Evolutionary conservation across 35 echinoderm and acorn worm species (phyloP).

Genomic region (Amphiura filiformis): DNA sequence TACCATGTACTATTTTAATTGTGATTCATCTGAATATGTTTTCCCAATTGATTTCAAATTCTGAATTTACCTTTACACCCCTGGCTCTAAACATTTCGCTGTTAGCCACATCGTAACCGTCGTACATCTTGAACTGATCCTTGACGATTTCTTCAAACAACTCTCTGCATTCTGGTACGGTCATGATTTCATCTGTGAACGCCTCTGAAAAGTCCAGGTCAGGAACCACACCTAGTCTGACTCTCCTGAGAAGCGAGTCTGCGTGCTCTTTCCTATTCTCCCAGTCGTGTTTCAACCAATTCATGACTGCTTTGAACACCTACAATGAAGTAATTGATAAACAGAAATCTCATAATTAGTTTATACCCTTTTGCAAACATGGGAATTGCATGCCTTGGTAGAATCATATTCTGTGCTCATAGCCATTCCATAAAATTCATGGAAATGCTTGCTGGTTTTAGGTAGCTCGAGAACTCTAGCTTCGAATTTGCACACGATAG

Average conservation of each 20-base stretch:
- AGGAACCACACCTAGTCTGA: neutral
- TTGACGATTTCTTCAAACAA: neutral
- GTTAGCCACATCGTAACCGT: neutral
- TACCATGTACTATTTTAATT: no score
- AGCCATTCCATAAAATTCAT: no score
- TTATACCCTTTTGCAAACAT: no score
- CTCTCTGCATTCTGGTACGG: neutral
- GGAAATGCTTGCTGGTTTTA: no score
- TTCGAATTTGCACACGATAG: no score
- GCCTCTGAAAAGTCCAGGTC: neutral
- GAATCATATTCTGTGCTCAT: no score
- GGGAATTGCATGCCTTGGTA: no score
- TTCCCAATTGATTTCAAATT: no score
- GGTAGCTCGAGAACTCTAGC: no score
- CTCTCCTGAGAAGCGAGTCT: neutral
- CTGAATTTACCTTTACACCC: neutral
- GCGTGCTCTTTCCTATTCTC: neutral
- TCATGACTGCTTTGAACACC: neutral
- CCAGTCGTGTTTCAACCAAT: neutral
- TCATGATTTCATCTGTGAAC: neutral
- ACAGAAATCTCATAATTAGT: no score
- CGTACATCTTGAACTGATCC: neutral
- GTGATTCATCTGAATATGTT: no score
- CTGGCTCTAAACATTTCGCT: neutral
- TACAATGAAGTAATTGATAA: no score